A percentile compares a stretch with the other conserved stretches of the same genome.
Conservation (phyloP, 30 jellyfish, hydroid and myxozoan species). For the Turritopsis dohrnii region DNA sequence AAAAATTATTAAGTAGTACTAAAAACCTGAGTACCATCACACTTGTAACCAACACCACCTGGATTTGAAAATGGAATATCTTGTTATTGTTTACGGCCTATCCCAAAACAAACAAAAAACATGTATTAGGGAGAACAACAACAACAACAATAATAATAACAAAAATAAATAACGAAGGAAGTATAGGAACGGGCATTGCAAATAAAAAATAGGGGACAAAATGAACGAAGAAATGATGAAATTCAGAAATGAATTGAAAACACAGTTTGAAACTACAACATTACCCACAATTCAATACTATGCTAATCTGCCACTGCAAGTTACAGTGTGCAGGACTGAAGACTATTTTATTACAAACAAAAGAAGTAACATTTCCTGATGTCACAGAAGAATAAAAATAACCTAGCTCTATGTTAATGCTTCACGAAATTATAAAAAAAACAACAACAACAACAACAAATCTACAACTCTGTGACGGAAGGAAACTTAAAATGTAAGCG, state of each 20-base stretch:
- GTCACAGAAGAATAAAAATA: background rate
- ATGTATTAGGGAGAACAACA: too few species aligned
- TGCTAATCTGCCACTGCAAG: background rate
- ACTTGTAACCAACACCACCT: background rate
- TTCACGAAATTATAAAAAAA: background rate
- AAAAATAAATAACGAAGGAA: too few species aligned
- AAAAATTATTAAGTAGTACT: background rate
- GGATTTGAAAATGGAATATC: background rate
- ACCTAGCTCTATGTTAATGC: background rate
- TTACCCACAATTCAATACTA: background rate
- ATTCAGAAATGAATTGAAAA: background rate
- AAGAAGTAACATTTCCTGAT: background rate
- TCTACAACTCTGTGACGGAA: background rate
- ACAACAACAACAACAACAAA: too few species aligned
- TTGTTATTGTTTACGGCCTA: background rate
- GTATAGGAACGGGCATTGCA: too few species aligned
- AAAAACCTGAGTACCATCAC: too few species aligned
- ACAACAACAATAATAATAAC: too few species aligned
- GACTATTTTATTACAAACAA: background rate
- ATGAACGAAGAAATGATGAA: too few species aligned
- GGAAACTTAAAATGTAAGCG: background rate
- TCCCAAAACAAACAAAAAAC: background rate
- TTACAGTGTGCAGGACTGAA: background rate
- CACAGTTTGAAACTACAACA: background rate
- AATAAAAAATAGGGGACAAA: too few species aligned